Conservation (phyloP, 2,113 vertebrate genomes). For the Falco punctatus region DNA sequence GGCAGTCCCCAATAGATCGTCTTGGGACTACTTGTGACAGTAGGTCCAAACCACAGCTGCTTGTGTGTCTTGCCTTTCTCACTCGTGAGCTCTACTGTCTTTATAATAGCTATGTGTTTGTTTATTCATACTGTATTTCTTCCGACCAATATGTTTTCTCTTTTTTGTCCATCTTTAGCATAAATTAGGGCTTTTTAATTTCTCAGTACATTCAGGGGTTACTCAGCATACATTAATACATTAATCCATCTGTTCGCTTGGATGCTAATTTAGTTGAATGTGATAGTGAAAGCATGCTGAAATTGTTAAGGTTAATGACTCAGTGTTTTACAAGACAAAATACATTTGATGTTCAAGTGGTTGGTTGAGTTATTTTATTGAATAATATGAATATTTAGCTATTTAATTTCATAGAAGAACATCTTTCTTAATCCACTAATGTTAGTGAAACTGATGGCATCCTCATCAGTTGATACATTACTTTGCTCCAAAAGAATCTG, state of each 20-base stretch:
- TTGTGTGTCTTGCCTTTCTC: neutral
- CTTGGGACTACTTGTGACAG: neutral
- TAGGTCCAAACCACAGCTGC: neutral
- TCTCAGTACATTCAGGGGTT: neutral
- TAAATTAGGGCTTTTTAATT: conserved; percentile 46
- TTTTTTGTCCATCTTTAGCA: neutral
- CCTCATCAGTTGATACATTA: neutral
- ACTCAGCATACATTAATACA: conserved; percentile 24
- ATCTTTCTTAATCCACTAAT: conserved; percentile 41
- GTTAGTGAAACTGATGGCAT: neutral
- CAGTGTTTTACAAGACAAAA: conserved; percentile 70
- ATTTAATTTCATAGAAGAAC: conserved; percentile 32
- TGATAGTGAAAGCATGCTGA: conserved; percentile 52
- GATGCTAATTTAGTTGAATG: conserved; percentile 53
- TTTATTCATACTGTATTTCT: neutral
- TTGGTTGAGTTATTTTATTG: conserved; percentile 73
- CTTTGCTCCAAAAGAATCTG: neutral
- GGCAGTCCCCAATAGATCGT: neutral
- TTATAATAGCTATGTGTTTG: neutral
- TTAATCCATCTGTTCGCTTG: conserved; percentile 58
- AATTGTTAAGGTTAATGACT: conserved; percentile 76
- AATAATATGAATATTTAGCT: conserved; percentile 50
- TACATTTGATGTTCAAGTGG: conserved; percentile 67
- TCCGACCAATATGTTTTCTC: neutral
- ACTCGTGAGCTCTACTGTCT: neutral